phyloP scores from a whole-genome alignment of 2,797 vertebrate genomes.

The Melanotaenia nigrans region DNA sequence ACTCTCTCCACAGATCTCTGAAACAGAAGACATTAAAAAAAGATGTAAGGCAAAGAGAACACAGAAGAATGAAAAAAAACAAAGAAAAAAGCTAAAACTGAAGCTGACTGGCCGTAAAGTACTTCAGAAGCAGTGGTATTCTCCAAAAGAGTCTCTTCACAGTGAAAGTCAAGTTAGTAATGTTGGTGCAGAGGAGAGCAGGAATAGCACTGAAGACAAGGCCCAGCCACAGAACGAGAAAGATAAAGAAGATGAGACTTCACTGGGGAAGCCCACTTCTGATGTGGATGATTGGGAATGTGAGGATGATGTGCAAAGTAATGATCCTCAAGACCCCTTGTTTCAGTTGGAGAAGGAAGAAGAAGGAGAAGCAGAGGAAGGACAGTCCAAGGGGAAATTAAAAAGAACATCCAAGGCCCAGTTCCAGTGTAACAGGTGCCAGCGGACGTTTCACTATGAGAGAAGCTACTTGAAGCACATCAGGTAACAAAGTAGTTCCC shows the following conservation, averaged over 20 bases:
- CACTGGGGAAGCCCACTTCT: background rate
- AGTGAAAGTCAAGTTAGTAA: conserved; percentile 1
- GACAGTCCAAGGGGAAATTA: conserved; percentile 13
- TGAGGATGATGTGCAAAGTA: conserved; percentile 30
- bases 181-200: conserved; percentile 7
- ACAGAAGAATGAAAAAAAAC: conserved; percentile 60
- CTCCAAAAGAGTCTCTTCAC: background rate
- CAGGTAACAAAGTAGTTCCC: conserved; percentile 65
- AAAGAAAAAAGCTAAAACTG: conserved; percentile 78
- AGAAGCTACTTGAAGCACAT: conserved; percentile 94
- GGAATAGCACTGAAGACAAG: conserved; percentile 22
- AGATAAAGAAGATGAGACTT: conserved; percentile 14
- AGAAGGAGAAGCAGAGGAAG: conserved; percentile 18
- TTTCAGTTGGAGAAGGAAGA: conserved; percentile 51
- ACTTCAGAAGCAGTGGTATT: conserved; percentile 1
- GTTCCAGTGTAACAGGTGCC: conserved; percentile 89
- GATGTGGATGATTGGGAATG: conserved; percentile 42
- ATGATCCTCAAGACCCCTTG: conserved; percentile 42
- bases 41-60: background rate
- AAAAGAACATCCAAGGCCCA: conserved; percentile 74
- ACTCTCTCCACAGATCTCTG: conserved; percentile 62
- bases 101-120: conserved; percentile 84
- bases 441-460: conserved; percentile 93
- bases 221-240: conserved; percentile 19
- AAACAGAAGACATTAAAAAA: conserved; percentile 43